These are phyloP conservation scores for Erpetoichthys calabaricus DNA, from an alignment of 2,797 vertebrate species.

Conservation along the genomic window DNA sequence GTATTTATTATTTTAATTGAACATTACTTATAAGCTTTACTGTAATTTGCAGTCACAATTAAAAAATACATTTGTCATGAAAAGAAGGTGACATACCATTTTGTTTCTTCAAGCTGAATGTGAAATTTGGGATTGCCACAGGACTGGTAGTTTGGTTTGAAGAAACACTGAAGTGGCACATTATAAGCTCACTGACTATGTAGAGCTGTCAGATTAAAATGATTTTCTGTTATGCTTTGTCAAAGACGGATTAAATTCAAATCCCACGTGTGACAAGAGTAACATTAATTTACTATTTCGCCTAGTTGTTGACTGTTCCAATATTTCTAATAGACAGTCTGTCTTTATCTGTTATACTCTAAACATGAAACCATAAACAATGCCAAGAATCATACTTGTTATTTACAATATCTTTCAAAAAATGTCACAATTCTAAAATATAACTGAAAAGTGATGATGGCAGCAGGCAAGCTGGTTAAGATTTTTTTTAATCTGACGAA, in stretches of 20 bases:
- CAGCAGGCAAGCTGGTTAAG: too few species aligned
- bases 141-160: conserved; percentile 16
- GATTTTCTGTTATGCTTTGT: conserved; percentile 22
- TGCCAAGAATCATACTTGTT: conserved; percentile 8
- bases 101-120: too few species aligned
- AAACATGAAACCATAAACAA: conserved; percentile 3
- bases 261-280: conserved; percentile 16
- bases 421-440: conserved; percentile 9
- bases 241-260: conserved; percentile 18
- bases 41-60: too few species aligned
- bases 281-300: conserved; percentile 11
- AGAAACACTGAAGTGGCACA: conserved; percentile 8
- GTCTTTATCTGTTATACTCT: conserved; percentile 5
- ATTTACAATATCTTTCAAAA: background rate
- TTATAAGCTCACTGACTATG: conserved; percentile 14
- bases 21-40: too few species aligned
- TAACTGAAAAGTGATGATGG: background rate
- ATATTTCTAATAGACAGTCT: conserved; percentile 13
- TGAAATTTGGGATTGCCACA: too few species aligned
- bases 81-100: too few species aligned
- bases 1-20: too few species aligned
- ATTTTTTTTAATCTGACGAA: too few species aligned
- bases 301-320: conserved; percentile 7
- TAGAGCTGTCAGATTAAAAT: conserved; percentile 19
- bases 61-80: too few species aligned